A percentile compares a stretch with the other conserved stretches of the same genome.
Evolutionary conservation across 2,113 vertebrate genomes (phyloP).

Genomic region (Solenodon paradoxus): DNA sequence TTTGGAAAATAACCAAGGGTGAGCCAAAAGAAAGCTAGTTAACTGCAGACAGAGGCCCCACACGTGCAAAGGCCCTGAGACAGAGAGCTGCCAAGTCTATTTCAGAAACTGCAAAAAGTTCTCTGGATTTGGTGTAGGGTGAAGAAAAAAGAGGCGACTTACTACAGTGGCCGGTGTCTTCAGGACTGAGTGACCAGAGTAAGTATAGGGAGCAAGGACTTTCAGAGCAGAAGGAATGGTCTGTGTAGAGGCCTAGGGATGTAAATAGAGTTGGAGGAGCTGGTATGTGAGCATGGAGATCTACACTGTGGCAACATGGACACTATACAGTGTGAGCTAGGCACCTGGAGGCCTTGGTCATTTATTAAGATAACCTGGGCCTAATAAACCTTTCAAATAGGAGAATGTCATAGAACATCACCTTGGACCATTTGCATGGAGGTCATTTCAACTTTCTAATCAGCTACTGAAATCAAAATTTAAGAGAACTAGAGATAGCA

Average conservation of each 20-base stretch:
- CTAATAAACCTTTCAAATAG: not conserved
- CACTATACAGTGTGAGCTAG: no score
- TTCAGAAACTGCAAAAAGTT: not conserved
- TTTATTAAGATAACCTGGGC: not conserved
- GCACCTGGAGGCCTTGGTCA: not conserved
- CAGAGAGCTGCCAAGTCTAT: not conserved
- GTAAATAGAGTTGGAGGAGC: not conserved
- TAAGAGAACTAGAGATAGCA: not conserved
- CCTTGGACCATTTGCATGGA: not conserved
- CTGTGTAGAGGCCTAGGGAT: not conserved
- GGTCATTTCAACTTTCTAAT: not conserved
- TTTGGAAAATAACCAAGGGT: not conserved
- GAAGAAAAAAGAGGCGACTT: not conserved
- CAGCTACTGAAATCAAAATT: not conserved
- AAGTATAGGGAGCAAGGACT: not conserved
- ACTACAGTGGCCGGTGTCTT: not conserved
- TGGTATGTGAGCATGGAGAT: not conserved
- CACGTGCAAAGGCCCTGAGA: not conserved
- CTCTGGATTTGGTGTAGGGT: not conserved
- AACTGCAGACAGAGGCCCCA: no score
- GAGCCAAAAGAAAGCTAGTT: not conserved
- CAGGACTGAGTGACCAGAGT: not conserved
- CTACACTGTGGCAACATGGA: no score
- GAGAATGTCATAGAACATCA: not conserved
- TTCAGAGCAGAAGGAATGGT: not conserved